Base-by-base conservation (phyloP, 2,888 invertebrate species). In the Ernsta delagoae region DNA sequence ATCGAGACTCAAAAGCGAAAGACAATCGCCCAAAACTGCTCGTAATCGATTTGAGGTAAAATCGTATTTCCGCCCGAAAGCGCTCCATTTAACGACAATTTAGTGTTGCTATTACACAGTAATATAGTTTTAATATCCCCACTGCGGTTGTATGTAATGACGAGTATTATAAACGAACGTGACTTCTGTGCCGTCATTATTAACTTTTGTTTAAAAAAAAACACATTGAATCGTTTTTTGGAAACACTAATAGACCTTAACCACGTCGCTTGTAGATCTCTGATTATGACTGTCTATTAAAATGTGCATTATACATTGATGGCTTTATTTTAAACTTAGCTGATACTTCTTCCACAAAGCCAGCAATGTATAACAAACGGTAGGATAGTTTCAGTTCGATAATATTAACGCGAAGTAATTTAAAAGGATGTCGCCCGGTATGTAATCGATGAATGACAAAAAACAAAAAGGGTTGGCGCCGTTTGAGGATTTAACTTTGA, bases 131-230 rank as follows among this genome's bases (percentile, higher is more conserved):
- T 88, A 89, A 90, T 89, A 83, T 83, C 82, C 80, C 66, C 34
- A 60, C 43, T 75, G 73, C 74, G 76, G 75, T 75, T 79, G 80
- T 88, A 86, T 78, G 80, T 88, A 86, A 89, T 87, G 81, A 84
- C 83, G 76, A 82, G 79, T 76, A 86, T 86, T 86, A 87, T 79
- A 75, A 74, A 73, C 71, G 76, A 78, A 91, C 92, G 92, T 92
- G 92, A 91, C 92, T 90, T 77, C 89, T 82, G 90, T 85, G 74
- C 82, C 79, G 76, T 86, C 82, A 91, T 92, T 91, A 90, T 77
- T 72, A 77, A 71, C 78, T 67, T 59, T 64, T 45, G 59, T 61
- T 50, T 48, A 69, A 69, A 61, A n/a, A 59, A 66, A 63, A 59
- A 59, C 59, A 43, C 24, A 68, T 59, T 53, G 48, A 60, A 57